A percentile compares a stretch with the other conserved stretches of the same genome.
Conservation (phyloP, 1,140 invertebrate genomes). For the Camponotus vicinus region DNA sequence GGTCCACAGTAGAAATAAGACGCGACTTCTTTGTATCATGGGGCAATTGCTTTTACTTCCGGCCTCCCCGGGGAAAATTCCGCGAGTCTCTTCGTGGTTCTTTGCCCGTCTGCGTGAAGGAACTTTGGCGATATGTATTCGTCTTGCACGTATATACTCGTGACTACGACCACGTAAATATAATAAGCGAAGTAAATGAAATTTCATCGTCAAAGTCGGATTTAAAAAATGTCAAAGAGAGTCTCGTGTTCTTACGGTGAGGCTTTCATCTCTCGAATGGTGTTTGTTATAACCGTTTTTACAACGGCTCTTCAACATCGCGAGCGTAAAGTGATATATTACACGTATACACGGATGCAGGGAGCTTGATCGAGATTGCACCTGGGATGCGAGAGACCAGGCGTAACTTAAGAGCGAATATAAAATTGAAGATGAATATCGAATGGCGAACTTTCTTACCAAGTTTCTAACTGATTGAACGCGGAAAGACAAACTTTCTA, state of each 20-base stretch:
- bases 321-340: neutral
- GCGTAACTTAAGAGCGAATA: neutral
- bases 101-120: neutral
- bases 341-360: neutral
- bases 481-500: neutral
- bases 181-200: constrained; percentile 29
- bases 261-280: neutral
- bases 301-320: neutral
- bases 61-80: constrained; percentile 44
- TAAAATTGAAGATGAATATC: constrained; percentile 8
- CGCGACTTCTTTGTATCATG: constrained; percentile 54
- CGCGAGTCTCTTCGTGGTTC: constrained; percentile 28
- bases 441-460: neutral
- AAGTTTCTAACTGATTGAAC: neutral
- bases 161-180: neutral
- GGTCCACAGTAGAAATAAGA: constrained; percentile 66
- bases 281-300: neutral
- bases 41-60: constrained; percentile 72
- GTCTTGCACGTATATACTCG: neutral
- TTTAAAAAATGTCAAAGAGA: constrained; percentile 21
- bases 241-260: neutral
- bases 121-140: constrained; percentile 14
- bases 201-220: constrained; percentile 29
- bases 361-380: neutral
- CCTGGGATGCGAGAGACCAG: neutral